A percentile compares a stretch with the other conserved stretches of the same genome.
Conservation (phyloP, 2,888 invertebrate species). For the Dolichomitus sp. region DNA sequence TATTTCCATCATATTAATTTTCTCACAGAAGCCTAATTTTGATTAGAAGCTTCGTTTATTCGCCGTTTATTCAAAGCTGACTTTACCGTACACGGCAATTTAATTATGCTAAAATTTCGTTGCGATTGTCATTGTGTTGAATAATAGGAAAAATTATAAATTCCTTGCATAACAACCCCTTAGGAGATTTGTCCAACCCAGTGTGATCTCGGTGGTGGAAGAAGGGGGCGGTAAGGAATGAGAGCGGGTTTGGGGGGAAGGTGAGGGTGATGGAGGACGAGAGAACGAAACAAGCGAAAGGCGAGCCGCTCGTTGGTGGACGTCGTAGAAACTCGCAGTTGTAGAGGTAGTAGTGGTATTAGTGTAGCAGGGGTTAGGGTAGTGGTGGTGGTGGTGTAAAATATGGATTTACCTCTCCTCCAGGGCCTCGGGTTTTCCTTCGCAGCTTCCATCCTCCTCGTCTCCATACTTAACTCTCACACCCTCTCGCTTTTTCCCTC, state of each 20-base stretch:
- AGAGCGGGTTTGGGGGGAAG: constrained; percentile 38
- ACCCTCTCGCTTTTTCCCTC: constrained; percentile 48
- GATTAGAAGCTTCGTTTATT: too few relatives aligned
- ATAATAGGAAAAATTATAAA: not conserved
- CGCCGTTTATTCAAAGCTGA: too few relatives aligned
- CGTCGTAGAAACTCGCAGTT: constrained; percentile 59
- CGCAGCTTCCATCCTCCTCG: constrained; percentile 74
- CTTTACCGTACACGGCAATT: not conserved
- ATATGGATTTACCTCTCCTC: constrained; percentile 85
- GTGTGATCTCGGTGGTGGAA: constrained; percentile 43
- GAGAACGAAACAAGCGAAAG: constrained; percentile 67
- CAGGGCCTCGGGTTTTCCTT: constrained; percentile 80
- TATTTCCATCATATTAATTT: too few relatives aligned
- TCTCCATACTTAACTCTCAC: constrained; percentile 57
- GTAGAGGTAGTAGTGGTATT: constrained; percentile 41
- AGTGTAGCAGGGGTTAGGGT: constrained; percentile 45
- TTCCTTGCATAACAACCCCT: constrained; percentile 29
- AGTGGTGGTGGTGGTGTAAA: constrained; percentile 83
- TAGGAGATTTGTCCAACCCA: constrained; percentile 50
- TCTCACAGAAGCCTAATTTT: too few relatives aligned
- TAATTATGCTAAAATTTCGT: not conserved
- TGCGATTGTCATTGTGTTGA: not conserved
- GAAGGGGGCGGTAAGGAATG: constrained; percentile 47
- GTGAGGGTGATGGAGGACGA: constrained; percentile 54
- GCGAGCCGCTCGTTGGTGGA: constrained; percentile 68